Evolutionary conservation across 37 sponge, comb jelly and placozoan genomes (phyloP), one percentile per base, ranked within the genome.

Genomic region (Halichondria panicea): DNA sequence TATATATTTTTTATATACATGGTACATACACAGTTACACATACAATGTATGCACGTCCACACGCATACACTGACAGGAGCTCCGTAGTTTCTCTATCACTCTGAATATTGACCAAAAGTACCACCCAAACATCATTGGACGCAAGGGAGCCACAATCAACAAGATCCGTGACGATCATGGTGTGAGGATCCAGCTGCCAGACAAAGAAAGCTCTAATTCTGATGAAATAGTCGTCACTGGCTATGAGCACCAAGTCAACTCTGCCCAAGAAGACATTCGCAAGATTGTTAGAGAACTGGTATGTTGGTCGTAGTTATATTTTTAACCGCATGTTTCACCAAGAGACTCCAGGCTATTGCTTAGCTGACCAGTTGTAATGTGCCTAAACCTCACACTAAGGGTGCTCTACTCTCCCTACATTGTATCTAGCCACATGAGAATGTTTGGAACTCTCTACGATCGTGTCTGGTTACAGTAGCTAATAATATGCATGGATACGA

Each of bases 111-210:
- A 81, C 63, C 70, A 48, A 44, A 78, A 87, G 61, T 77, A 91
- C 71, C 96, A 95, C 53, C 80, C 96, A 34, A 91, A 84, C 61
- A 91, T 95, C 54, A 95, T 95, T 62, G 96, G 96, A 15, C 55
- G 72, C 53, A 83, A 71, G 41, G 96, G 96, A 34, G 83, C 86
- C 30, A 79, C 66, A n/a, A 92, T 95, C 53, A 79, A 78, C 68
- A 85, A 92, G 84, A 84, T 91, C 28, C 71, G 92, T 12, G 84
- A 84, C 24, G 80, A 85, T 45, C 75, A 85, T 55, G 86, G 69
- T n/a, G 96, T 95, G 0, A 76, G 87, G 41, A 83, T 94, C 38
- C 86, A 92, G 58, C 63, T 92, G 27, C 92, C 89, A 0, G 85
- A 80, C 62, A 81, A 79, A 48, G 87, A 80, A 0, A 66, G 74